Base-by-base conservation (phyloP, 2,888 invertebrate species). In the Petrolisthes cinctipes region DNA sequence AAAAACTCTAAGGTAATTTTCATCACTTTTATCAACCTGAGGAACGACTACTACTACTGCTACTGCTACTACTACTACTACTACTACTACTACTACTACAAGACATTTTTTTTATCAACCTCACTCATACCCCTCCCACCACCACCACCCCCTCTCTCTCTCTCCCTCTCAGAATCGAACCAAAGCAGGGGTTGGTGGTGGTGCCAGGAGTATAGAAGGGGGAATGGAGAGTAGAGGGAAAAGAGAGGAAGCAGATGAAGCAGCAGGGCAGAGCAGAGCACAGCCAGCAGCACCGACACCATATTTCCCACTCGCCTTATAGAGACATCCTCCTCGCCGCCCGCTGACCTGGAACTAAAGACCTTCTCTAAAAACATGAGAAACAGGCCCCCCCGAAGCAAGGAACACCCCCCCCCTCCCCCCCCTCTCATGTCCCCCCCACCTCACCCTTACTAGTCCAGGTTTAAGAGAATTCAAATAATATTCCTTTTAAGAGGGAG, bases 21-120 rank as follows among this genome's bases (percentile, higher is more conserved):
- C 37, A 37, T 37, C 37, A 37, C 37, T 37, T 37, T 37, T 37
- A 37, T 37, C 2, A 66, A 66, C 66, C 1, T 14, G 2, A 1
- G 17, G 14, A 68, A 68, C 68, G 14, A 79, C 51, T 3, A 51
- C 51, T 0, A 79, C 14, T 37, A 51, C 37, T 4, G 7, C 79
- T 37, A 51, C 79, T 7, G 51, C 79, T 23, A 56, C 56, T 80
- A 56, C 54, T 56, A 80, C 54, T 80, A 80, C 54, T 54, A 80
- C 53, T 80, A 80, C 7, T 51, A 54, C 80, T 54, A 80, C 54
- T 80, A 80, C 80, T 54, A 80, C 54, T 80, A 80, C 53, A 54
- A 54, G 11, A 54, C 14, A 14, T 53, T 54, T 56, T 37, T 37
- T 37, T 37, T 37, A 37, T 37, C 37, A 37, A 37, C 37, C 37